Conservation (phyloP, 2,113 vertebrate species). For the Mellivora capensis region DNA sequence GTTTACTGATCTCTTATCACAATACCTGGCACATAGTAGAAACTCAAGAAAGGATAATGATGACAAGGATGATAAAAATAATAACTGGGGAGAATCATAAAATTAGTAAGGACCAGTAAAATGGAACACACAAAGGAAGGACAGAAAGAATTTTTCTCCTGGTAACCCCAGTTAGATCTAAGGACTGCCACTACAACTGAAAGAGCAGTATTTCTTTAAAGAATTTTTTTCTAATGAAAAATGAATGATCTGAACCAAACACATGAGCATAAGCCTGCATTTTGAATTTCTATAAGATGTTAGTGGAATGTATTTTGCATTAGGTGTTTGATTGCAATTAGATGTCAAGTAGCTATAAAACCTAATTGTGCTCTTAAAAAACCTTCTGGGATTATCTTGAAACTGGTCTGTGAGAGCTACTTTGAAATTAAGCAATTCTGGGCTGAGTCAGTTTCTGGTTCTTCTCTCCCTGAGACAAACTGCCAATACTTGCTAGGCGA, state of each 20-base stretch:
- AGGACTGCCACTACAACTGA: neutral
- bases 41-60: neutral
- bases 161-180: neutral
- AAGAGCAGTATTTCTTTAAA: conserved; percentile 42
- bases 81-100: neutral
- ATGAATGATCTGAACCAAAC: conserved; percentile 32
- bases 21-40: neutral
- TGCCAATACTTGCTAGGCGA: neutral
- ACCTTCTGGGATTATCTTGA: conserved; percentile 54
- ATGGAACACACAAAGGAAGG: neutral
- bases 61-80: neutral
- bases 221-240: neutral
- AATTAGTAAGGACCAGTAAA: neutral
- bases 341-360: conserved; percentile 43
- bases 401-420: neutral
- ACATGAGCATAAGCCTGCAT: neutral
- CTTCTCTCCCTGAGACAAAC: conserved; percentile 9
- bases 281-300: conserved; percentile 47
- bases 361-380: conserved; percentile 43
- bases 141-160: neutral
- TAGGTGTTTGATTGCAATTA: conserved; percentile 33
- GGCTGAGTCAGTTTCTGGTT: neutral
- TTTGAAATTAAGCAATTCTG: conserved; percentile 25
- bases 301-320: conserved; percentile 29
- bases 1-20: neutral